Conservation (phyloP, 1,140 invertebrate species). For the Gonatopus flavifemur region DNA sequence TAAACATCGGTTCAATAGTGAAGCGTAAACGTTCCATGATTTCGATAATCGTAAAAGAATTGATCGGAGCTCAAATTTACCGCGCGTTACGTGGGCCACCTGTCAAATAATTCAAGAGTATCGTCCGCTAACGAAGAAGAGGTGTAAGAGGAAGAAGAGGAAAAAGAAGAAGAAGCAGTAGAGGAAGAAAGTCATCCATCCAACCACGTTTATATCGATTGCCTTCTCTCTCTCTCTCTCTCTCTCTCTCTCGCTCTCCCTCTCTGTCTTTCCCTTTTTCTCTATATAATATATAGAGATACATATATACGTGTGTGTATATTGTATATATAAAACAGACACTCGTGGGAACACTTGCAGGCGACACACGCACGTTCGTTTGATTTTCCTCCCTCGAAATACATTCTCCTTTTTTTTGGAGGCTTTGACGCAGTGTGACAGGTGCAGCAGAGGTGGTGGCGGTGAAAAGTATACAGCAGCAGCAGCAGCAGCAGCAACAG, state of each 20-base stretch:
- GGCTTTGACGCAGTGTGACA: conserved; percentile 22
- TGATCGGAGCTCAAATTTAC: too few species aligned
- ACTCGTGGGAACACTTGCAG: conserved; percentile 42
- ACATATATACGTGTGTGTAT: conserved; percentile 30
- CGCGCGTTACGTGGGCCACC: too few species aligned
- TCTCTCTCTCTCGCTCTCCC: conserved; percentile 4
- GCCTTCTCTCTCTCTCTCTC: background rate
- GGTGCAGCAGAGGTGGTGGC: conserved; percentile 25
- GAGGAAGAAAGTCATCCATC: too few species aligned
- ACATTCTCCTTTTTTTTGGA: background rate
- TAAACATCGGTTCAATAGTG: too few species aligned
- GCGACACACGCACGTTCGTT: conserved; percentile 26
- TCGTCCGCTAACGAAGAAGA: too few species aligned
- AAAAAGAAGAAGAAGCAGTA: too few species aligned
- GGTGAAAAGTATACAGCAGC: conserved; percentile 11
- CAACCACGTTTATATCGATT: conserved; percentile 15
- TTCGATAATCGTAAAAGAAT: too few species aligned
- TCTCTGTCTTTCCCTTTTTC: background rate
- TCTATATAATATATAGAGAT: background rate
- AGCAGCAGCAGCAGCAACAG: background rate
- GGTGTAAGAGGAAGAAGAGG: too few species aligned
- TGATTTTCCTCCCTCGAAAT: conserved; percentile 8
- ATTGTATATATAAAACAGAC: conserved; percentile 46
- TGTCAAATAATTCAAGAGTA: too few species aligned
- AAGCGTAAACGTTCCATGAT: too few species aligned